Evolutionary conservation across 1,140 invertebrate genomes (phyloP).

Genomic region (Proctacanthus coquilletti): DNA sequence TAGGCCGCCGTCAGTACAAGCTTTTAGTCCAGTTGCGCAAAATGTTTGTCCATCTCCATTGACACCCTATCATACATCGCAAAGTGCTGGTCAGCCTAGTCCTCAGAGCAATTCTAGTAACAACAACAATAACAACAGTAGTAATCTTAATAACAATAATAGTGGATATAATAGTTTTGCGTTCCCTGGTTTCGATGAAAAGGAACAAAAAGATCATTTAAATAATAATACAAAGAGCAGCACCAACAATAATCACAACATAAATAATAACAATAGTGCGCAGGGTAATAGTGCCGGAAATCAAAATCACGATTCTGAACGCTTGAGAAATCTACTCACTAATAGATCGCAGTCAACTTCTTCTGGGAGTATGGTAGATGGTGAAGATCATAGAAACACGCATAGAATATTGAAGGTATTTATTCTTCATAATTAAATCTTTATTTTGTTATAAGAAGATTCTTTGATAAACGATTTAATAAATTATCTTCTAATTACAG

Average conservation of each 20-base stretch:
- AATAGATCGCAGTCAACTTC: slow-evolving; percentile 33
- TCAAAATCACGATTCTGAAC: slow-evolving; percentile 37
- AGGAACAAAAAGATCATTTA: slow-evolving; percentile 20
- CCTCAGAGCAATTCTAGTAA: slow-evolving; percentile 32
- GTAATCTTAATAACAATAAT: slow-evolving; percentile 31
- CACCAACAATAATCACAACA: slow-evolving; percentile 7
- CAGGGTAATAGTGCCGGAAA: background rate
- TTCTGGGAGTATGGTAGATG: slow-evolving; percentile 17
- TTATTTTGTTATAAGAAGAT: too few species aligned
- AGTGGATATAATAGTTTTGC: slow-evolving; percentile 12
- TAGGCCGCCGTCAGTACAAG: slow-evolving; percentile 25
- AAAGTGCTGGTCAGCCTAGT: slow-evolving; percentile 25
- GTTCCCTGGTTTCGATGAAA: slow-evolving; percentile 17
- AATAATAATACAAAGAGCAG: slow-evolving; percentile 25
- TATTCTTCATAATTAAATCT: too few species aligned
- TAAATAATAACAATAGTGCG: slow-evolving; percentile 11
- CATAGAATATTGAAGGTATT: slow-evolving; percentile 11
- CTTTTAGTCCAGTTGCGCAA: slow-evolving; percentile 22
- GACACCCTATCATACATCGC: slow-evolving; percentile 26
- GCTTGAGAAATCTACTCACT: slow-evolving; percentile 48
- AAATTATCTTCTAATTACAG: slow-evolving; percentile 31
- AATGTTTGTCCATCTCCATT: slow-evolving; percentile 24
- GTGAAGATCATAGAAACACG: slow-evolving; percentile 31
- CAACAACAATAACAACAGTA: slow-evolving; percentile 22
- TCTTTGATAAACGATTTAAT: background rate